Conservation (phyloP, 2,888 invertebrate species). For the Chymomyza procnemis region DNA sequence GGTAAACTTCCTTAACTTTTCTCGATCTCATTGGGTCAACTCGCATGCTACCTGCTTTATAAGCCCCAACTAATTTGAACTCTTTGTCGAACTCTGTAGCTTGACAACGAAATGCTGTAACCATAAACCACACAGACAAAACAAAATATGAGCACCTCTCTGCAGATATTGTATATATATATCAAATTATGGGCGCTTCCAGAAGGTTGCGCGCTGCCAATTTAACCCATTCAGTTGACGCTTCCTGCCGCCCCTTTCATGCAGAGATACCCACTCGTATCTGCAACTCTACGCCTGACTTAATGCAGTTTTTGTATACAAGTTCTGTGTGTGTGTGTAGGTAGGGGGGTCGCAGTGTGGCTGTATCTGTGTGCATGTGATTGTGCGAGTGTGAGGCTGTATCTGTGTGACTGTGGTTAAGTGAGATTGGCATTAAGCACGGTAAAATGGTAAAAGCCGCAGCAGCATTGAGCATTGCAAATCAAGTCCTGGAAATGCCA, state of each 20-base stretch:
- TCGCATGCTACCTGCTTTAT: no score
- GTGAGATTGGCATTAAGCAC: constrained; percentile 63
- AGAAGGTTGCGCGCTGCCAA: background rate
- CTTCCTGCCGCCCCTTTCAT: background rate
- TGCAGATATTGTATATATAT: background rate
- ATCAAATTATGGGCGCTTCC: background rate
- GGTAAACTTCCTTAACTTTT: no score
- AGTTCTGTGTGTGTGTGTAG: no score
- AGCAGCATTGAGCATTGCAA: constrained; percentile 16
- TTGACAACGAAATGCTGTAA: background rate
- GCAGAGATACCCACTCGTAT: constrained; percentile 52
- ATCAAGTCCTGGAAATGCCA: no score
- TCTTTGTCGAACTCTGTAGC: no score
- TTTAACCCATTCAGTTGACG: background rate
- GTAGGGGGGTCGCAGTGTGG: background rate
- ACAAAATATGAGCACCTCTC: background rate
- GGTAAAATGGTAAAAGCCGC: constrained; percentile 53
- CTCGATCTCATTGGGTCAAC: no score
- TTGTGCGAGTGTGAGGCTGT: background rate
- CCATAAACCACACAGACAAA: background rate
- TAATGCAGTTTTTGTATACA: constrained; percentile 49
- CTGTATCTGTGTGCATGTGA: background rate
- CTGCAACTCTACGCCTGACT: constrained; percentile 61
- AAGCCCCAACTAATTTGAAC: no score
- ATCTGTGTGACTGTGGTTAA: constrained; percentile 16